Conservation (phyloP, 2,113 vertebrate species). For the Semnornis frantzii region DNA sequence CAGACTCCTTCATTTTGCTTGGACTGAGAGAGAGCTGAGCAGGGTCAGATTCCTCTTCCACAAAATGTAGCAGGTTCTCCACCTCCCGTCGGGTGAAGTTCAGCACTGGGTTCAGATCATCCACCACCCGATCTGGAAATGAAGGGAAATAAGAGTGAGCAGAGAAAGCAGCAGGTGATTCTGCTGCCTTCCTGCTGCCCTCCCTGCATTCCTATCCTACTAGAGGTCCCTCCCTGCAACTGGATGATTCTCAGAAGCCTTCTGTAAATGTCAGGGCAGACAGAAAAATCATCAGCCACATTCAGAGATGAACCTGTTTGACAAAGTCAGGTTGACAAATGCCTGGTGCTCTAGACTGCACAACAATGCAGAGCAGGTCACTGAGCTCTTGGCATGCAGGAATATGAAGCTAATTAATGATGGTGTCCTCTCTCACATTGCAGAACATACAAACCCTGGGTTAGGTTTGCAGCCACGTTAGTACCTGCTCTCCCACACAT, state of each 20-base stretch:
- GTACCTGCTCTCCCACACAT: background rate
- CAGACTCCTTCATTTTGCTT: slow-evolving; percentile 80
- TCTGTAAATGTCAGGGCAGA: background rate
- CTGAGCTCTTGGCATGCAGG: background rate
- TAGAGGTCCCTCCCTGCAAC: background rate
- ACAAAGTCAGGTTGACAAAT: background rate
- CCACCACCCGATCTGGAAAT: slow-evolving; percentile 92
- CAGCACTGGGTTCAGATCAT: slow-evolving; percentile 96
- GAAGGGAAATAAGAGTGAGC: background rate
- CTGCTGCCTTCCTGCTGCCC: background rate
- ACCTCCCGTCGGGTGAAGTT: slow-evolving; percentile 97
- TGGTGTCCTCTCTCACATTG: background rate
- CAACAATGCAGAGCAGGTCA: background rate
- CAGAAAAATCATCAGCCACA: background rate
- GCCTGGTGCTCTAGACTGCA: background rate
- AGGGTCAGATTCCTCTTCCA: slow-evolving; percentile 90
- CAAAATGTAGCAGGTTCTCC: slow-evolving; percentile 97
- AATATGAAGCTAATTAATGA: background rate
- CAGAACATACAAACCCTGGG: background rate
- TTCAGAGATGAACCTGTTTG: background rate
- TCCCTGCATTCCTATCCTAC: background rate
- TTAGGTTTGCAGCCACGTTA: background rate
- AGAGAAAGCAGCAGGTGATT: background rate
- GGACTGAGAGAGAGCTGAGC: slow-evolving; percentile 70
- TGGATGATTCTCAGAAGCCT: background rate